These are phyloP conservation scores for Stomatorhinus ivindoensis DNA, from an alignment of 2,113 vertebrate genomes.

Conservation along the genomic window DNA sequence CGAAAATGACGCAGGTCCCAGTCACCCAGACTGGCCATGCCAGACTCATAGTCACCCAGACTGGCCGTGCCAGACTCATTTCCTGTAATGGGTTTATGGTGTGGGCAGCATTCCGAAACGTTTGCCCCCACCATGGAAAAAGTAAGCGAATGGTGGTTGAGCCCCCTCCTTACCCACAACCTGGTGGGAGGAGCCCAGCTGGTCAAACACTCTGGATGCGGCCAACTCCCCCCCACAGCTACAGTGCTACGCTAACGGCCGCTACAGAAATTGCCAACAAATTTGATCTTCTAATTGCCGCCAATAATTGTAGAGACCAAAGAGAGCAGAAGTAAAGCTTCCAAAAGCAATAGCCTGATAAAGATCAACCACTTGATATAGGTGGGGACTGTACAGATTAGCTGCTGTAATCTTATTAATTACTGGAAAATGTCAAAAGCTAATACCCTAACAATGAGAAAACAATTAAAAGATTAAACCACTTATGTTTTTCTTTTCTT, in stretches of 20 bases:
- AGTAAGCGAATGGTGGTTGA: background rate
- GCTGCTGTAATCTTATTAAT: constrained; percentile 7
- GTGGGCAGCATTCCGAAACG: constrained; percentile 25
- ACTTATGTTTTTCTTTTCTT: background rate
- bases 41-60: constrained; percentile 24
- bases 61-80: constrained; percentile 23
- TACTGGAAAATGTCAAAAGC: background rate
- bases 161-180: background rate
- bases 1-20: constrained; percentile 37
- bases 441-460: background rate
- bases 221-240: background rate
- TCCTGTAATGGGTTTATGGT: constrained; percentile 35
- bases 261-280: background rate
- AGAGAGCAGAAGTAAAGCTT: background rate
- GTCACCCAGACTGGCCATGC: background rate
- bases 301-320: background rate
- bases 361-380: background rate
- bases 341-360: background rate
- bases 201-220: background rate
- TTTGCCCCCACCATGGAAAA: constrained; percentile 19
- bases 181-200: background rate
- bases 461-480: constrained; percentile 3
- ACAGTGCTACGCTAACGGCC: background rate
- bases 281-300: background rate
- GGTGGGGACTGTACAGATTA: background rate